phyloP scores from a whole-genome alignment of 2,797 vertebrate species.

The Enteromius trimaculatus region DNA sequence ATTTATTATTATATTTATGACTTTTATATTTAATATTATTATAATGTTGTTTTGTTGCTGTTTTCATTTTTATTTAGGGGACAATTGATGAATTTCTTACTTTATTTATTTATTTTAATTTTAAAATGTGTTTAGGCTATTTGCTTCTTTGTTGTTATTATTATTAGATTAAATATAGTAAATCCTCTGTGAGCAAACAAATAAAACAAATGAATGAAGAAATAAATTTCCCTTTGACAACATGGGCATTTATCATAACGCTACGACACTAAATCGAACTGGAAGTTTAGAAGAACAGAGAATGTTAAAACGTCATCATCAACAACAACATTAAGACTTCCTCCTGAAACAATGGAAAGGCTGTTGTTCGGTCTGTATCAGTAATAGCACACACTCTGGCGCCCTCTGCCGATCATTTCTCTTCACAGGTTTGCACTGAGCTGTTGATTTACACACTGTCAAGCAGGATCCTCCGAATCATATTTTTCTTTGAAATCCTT shows the following conservation, averaged over 20 bases:
- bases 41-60: not conserved
- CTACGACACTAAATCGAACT: not conserved
- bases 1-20: not conserved
- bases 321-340: not conserved
- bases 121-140: not conserved
- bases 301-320: not conserved
- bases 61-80: not conserved
- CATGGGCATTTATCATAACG: not conserved
- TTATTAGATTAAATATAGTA: not conserved
- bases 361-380: not conserved
- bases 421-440: not conserved
- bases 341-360: not conserved
- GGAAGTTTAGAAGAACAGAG: not conserved
- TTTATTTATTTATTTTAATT: not conserved
- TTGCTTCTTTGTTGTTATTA: not conserved
- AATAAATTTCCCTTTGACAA: not conserved
- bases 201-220: not conserved
- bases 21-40: not conserved
- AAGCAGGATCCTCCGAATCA: not conserved
- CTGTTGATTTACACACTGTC: too few species aligned
- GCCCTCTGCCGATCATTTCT: constrained; percentile 45
- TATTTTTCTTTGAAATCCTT: not conserved
- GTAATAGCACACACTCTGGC: constrained; percentile 44
- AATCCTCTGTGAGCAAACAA: not conserved
- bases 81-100: not conserved